phyloP scores from a whole-genome alignment of 2,888 invertebrate species.

The Furcula furcula region DNA sequence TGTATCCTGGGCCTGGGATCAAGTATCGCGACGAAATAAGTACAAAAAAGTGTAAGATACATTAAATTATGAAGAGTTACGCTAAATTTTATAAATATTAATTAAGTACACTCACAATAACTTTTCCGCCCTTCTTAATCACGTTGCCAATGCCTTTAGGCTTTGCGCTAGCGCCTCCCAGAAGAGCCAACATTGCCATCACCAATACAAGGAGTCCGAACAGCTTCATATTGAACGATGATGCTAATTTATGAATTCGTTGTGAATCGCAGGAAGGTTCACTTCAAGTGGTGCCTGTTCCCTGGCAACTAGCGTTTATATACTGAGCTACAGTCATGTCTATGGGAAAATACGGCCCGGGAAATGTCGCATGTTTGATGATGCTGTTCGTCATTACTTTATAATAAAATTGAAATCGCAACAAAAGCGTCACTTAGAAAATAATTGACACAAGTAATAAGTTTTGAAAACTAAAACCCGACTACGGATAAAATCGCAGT shows the following conservation, averaged over 20 bases:
- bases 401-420: too few relatives aligned
- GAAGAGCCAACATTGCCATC: conserved; percentile 7
- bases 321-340: not conserved
- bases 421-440: too few relatives aligned
- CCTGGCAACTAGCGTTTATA: conserved; percentile 1
- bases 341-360: not conserved
- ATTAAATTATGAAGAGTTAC: too few relatives aligned
- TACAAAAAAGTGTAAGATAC: too few relatives aligned
- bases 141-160: conserved; percentile 6
- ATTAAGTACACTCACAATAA: conserved; percentile 29
- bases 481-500: too few relatives aligned
- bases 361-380: not conserved
- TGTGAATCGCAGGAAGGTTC: not conserved
- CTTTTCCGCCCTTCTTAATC: conserved; percentile 34
- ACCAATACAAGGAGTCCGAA: conserved; percentile 4
- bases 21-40: too few relatives aligned
- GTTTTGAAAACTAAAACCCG: too few relatives aligned
- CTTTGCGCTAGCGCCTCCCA: conserved; percentile 1
- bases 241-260: not conserved
- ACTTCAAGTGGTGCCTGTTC: not conserved
- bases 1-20: too few relatives aligned
- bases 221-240: conserved; percentile 11
- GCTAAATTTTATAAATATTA: too few relatives aligned
- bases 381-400: too few relatives aligned
- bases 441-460: too few relatives aligned